Conservation (phyloP, 92 coral and sea anemone species). For the Umimayanthus chanpuru region DNA sequence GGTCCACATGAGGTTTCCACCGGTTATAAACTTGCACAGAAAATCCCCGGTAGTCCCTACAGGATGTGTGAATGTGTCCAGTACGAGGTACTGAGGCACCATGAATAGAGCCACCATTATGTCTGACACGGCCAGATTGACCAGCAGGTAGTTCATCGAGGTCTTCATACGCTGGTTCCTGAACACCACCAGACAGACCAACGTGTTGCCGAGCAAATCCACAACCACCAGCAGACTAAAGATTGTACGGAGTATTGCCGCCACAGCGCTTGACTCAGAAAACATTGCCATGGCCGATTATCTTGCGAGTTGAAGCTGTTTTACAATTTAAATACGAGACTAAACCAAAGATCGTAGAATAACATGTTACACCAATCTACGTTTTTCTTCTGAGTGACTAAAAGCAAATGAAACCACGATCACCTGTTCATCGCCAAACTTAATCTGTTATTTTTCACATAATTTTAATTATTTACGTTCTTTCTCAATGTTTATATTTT, state of each 20-base stretch:
- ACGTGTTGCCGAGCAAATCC: not conserved
- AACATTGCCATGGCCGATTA: not conserved
- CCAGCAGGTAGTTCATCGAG: conserved; percentile 3
- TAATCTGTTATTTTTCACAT: too few species aligned
- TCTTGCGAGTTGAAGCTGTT: not conserved
- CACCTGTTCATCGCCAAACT: not conserved
- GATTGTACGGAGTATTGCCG: not conserved
- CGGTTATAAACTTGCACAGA: conserved; percentile 64
- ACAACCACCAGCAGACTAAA: not conserved
- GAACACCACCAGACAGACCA: not conserved
- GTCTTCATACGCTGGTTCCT: not conserved
- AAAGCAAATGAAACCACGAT: not conserved
- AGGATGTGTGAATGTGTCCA: conserved; percentile 52
- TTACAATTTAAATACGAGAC: not conserved
- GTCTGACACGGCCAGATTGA: conserved; percentile 54
- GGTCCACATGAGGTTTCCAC: conserved; percentile 51
- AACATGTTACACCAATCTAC: not conserved
- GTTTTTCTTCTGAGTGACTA: not conserved
- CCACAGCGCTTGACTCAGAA: not conserved
- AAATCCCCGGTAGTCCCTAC: conserved; percentile 44
- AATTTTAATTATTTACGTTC: not conserved
- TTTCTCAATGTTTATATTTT: too few species aligned
- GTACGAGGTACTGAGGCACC: conserved; percentile 43
- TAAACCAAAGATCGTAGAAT: too few species aligned
- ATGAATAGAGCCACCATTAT: conserved; percentile 55